phyloP scores from a whole-genome alignment of 2,113 vertebrate species.

The Bos taurus region DNA sequence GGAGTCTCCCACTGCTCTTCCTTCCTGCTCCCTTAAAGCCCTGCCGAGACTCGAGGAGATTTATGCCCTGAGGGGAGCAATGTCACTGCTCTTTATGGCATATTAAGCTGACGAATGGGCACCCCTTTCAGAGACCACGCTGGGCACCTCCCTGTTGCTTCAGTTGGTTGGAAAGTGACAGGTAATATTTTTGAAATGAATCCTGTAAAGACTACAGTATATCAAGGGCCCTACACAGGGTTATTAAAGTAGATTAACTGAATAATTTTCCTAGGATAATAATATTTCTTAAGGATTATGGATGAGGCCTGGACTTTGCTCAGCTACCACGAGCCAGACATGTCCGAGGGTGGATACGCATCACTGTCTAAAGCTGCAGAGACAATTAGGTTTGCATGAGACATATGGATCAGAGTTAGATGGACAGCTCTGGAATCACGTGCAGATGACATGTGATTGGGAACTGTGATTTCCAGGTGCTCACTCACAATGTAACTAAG shows the following conservation, averaged over 20 bases:
- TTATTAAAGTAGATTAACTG: conserved; percentile 77
- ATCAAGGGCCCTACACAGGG: conserved; percentile 38
- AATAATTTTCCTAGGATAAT: conserved; percentile 67
- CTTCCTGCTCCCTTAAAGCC: neutral
- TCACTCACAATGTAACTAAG: neutral
- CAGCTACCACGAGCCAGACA: accelerated
- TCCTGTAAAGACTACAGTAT: conserved; percentile 47
- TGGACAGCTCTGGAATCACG: neutral
- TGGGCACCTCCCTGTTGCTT: neutral
- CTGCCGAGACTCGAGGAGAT: neutral
- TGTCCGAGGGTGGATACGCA: accelerated
- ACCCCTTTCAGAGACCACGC: conserved; percentile 2
- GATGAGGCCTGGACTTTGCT: conserved; percentile 6
- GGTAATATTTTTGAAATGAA: conserved; percentile 71
- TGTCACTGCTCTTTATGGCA: neutral
- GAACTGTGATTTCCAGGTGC: accelerated
- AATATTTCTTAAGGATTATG: conserved; percentile 56
- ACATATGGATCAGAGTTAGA: accelerated
- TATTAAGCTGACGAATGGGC: neutral
- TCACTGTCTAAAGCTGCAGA: accelerated
- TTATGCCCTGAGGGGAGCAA: accelerated
- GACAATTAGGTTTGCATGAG: neutral
- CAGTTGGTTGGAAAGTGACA: conserved; percentile 69
- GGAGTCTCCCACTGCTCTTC: too few species aligned
- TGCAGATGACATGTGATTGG: neutral